Evolutionary conservation across 2,797 vertebrate genomes (phyloP).

Genomic region (Pseudomugil tenellus): DNA sequence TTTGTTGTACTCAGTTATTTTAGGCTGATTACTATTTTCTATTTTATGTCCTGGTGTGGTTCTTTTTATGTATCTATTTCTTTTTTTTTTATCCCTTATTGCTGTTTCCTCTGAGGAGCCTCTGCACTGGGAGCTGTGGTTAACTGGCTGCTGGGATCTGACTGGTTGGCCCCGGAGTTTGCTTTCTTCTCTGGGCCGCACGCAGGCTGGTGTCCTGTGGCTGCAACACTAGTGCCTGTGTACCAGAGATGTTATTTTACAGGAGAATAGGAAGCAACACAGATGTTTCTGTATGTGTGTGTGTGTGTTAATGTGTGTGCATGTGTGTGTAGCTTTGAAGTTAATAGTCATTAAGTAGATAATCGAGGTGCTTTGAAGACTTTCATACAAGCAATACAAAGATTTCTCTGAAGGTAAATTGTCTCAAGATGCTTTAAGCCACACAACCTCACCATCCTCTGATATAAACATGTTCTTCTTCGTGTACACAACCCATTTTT

Average conservation of each 20-base stretch:
- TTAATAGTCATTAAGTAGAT: slow-evolving; percentile 59
- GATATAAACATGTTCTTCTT: slow-evolving; percentile 10
- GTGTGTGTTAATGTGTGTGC: too few relatives aligned
- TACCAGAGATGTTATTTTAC: slow-evolving; percentile 25
- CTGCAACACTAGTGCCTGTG: slow-evolving; percentile 4
- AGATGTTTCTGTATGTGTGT: slow-evolving; percentile 54
- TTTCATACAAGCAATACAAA: slow-evolving; percentile 44
- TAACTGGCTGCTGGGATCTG: too few relatives aligned
- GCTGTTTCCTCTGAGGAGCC: too few relatives aligned
- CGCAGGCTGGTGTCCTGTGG: too few relatives aligned
- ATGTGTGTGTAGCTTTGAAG: slow-evolving; percentile 47
- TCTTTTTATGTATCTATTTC: too few relatives aligned
- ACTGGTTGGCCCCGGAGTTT: too few relatives aligned
- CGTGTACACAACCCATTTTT: neutral
- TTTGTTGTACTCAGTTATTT: too few relatives aligned
- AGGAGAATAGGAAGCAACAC: slow-evolving; percentile 30
- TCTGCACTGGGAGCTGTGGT: too few relatives aligned
- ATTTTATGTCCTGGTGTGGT: too few relatives aligned
- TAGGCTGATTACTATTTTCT: too few relatives aligned
- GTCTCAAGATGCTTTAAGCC: slow-evolving; percentile 44
- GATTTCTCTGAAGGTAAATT: slow-evolving; percentile 31
- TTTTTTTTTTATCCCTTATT: too few relatives aligned
- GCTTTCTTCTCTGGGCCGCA: too few relatives aligned
- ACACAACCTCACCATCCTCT: slow-evolving; percentile 13
- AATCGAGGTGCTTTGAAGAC: slow-evolving; percentile 61